Evolutionary conservation across 2,888 invertebrate genomes (phyloP).

Genomic region (Dioctria linearis): DNA sequence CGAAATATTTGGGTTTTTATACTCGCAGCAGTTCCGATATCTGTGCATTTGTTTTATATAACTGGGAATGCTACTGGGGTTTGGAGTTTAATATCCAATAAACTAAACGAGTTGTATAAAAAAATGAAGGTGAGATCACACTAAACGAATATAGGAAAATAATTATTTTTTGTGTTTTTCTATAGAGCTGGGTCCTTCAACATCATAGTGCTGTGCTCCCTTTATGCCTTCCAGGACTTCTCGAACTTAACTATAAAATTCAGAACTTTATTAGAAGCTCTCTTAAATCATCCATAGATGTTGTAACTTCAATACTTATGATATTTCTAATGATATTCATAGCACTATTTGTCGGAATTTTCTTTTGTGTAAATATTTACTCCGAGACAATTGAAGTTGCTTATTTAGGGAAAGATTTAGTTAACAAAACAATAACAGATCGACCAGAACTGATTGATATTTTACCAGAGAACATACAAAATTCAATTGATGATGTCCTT

Average conservation of each 20-base stretch:
- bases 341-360: conserved; percentile 83
- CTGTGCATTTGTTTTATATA: conserved; percentile 65
- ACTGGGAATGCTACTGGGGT: conserved; percentile 66
- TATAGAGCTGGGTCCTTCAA: conserved; percentile 72
- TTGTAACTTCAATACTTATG: conserved; percentile 88
- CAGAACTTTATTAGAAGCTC: conserved; percentile 77
- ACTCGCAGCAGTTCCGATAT: conserved; percentile 82
- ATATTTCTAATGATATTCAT: conserved; percentile 88
- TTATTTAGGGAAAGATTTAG: conserved; percentile 87
- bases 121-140: conserved; percentile 38
- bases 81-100: conserved; percentile 64
- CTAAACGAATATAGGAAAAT: not conserved
- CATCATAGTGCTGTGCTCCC: conserved; percentile 80
- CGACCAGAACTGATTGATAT: conserved; percentile 89
- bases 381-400: conserved; percentile 94
- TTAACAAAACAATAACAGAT: conserved; percentile 90
- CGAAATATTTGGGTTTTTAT: conserved; percentile 87
- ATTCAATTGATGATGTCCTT: conserved; percentile 88
- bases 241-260: conserved; percentile 78
- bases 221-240: conserved; percentile 83
- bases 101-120: conserved; percentile 63
- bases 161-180: conserved; percentile 61
- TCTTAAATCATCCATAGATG: conserved; percentile 85
- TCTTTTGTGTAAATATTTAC: conserved; percentile 84
- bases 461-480: conserved; percentile 76